Percentiles rank a stretch among this genome's conserved stretches.
phyloP scores from a whole-genome alignment of 2,113 vertebrate species.

The Colaptes auratus region DNA sequence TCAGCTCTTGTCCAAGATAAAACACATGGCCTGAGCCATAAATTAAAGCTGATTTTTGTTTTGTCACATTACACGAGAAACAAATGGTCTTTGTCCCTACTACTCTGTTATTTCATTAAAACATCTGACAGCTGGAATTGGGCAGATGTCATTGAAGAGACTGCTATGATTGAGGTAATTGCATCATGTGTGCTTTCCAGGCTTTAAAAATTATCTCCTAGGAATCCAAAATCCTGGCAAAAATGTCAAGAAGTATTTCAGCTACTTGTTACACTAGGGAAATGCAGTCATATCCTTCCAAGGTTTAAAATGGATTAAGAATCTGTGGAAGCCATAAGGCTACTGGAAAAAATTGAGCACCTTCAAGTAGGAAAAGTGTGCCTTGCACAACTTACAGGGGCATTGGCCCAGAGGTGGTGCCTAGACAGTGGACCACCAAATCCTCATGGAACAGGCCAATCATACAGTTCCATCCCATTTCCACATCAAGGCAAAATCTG shows the following conservation, averaged over 20 bases:
- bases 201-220: neutral
- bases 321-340: neutral
- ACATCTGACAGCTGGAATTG: neutral
- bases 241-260: neutral
- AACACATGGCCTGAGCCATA: neutral
- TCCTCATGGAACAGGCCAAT: neutral
- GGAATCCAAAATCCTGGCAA: neutral
- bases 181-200: neutral
- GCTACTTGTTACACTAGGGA: rapidly evolving
- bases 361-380: neutral
- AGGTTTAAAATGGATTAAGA: neutral
- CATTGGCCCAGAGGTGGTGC: neutral
- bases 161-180: neutral
- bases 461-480: rapidly evolving
- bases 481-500: neutral
- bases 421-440: rapidly evolving
- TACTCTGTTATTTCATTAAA: neutral
- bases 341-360: neutral
- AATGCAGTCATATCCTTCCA: neutral
- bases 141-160: neutral
- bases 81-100: neutral
- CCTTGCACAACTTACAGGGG: rapidly evolving
- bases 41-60: neutral
- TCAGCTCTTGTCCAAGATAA: neutral
- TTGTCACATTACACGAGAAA: neutral